Evolutionary conservation across 2,113 vertebrate species (phyloP).

Genomic region (Empidonax alnorum): DNA sequence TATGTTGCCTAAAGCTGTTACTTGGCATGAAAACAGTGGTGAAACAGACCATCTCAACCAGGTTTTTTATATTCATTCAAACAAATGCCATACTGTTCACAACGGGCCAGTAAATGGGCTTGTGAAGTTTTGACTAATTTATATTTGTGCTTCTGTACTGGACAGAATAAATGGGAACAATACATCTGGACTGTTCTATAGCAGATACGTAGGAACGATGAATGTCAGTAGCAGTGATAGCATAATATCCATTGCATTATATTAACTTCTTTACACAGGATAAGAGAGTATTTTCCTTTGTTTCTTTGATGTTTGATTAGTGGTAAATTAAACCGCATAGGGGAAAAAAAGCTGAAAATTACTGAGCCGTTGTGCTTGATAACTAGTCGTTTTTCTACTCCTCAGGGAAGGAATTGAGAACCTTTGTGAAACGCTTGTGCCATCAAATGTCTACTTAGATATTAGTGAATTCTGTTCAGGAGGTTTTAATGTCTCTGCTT

Average conservation of each 20-base stretch:
- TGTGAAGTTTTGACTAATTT: background rate
- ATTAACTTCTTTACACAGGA: background rate
- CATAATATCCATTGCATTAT: background rate
- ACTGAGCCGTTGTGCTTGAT: background rate
- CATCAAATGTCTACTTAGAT: background rate
- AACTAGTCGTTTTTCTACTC: background rate
- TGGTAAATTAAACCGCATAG: background rate
- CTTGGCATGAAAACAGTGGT: background rate
- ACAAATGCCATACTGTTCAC: background rate
- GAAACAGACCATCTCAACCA: background rate
- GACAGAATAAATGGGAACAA: background rate
- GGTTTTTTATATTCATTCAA: background rate
- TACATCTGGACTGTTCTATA: background rate
- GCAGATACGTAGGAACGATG: accelerated
- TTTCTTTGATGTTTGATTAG: background rate
- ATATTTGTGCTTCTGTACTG: background rate
- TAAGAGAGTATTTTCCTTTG: background rate
- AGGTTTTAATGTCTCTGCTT: background rate
- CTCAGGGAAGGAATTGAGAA: background rate
- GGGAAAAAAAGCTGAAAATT: background rate
- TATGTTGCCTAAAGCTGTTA: background rate
- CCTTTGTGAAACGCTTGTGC: background rate
- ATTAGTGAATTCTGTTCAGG: background rate
- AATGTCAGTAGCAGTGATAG: background rate
- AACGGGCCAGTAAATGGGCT: background rate